Evolutionary conservation across 2,113 vertebrate species (phyloP), one percentile per base, ranked within the genome.

Genomic region (Elephantulus edwardii): DNA sequence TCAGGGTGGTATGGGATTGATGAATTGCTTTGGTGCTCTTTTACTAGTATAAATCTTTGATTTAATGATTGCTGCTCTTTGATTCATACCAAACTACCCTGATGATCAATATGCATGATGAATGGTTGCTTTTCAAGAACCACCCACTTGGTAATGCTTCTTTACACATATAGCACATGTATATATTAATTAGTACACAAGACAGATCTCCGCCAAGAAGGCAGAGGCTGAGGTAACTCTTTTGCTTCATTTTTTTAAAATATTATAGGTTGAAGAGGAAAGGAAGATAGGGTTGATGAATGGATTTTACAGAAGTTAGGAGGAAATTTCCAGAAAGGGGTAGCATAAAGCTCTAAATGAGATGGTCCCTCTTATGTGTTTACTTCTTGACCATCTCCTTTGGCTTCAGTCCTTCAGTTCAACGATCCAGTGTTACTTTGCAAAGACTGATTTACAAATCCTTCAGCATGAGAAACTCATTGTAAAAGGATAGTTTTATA

Each of bases 21-120:
- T 98, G 97, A 98, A 98, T 98, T 98, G 97, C 97, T 97, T 97
- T 95, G 97, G 97, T 98, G 97, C 97, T 99, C 98, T 98, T 98
- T 99, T 98, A 98, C 94, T 96, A 97, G 93, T 98, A 98, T 98
- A 98, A 98, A 97, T 97, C 96, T 98, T 98, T 98, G 98, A 99
- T 98, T 98, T 98, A 98, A 97, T 97, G 98, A 98, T 98, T 98
- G 97, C 97, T 96, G 95, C 96, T 96, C 96, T 97, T 98, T 98
- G 97, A 98, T 98, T 99, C 98, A 98, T 98, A 97, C 96, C 95
- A 91, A 96, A 96, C 97, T 96, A 95, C 24, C 91, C 93, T 94
- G 91, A 96, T 98, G 98, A 98, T 98, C 98, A 98, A 98, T 98
- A 98, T 97, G 97, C 97, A 97, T 98, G 98, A 98, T 98, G 98